Conservation (phyloP, 1,140 invertebrate species). For the Ladona fulva region DNA sequence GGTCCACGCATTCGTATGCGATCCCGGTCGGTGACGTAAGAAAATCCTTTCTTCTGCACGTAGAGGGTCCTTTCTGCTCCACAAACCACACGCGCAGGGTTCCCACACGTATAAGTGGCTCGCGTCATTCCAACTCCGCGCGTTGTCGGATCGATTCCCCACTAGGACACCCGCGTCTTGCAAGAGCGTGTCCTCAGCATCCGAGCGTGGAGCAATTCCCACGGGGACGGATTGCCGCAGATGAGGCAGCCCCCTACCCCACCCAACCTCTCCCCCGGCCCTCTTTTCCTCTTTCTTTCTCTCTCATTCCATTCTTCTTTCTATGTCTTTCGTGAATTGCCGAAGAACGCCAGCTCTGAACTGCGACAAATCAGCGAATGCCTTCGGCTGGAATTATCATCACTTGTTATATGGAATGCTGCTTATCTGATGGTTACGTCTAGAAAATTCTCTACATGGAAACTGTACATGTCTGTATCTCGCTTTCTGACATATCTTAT, state of each 20-base stretch:
- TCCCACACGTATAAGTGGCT: background rate
- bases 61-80: background rate
- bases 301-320: background rate
- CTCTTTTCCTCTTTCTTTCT: background rate
- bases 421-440: too few relatives aligned
- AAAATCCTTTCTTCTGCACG: too few relatives aligned
- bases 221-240: background rate
- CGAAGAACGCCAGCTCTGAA: too few relatives aligned
- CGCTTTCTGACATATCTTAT: too few relatives aligned
- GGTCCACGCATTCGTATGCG: too few relatives aligned
- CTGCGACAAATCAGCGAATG: too few relatives aligned
- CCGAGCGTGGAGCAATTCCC: conserved; percentile 1
- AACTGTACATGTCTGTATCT: too few relatives aligned
- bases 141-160: background rate
- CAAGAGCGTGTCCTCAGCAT: background rate
- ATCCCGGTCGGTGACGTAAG: too few relatives aligned
- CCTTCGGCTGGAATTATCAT: too few relatives aligned
- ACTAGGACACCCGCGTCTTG: background rate
- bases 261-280: background rate
- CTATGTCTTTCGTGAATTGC: background rate
- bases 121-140: background rate
- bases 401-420: too few relatives aligned
- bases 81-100: background rate
- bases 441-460: too few relatives aligned
- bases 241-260: background rate